Base-by-base conservation (phyloP, 2,113 vertebrate genomes). In the Poeciliopsis occidentalis region DNA sequence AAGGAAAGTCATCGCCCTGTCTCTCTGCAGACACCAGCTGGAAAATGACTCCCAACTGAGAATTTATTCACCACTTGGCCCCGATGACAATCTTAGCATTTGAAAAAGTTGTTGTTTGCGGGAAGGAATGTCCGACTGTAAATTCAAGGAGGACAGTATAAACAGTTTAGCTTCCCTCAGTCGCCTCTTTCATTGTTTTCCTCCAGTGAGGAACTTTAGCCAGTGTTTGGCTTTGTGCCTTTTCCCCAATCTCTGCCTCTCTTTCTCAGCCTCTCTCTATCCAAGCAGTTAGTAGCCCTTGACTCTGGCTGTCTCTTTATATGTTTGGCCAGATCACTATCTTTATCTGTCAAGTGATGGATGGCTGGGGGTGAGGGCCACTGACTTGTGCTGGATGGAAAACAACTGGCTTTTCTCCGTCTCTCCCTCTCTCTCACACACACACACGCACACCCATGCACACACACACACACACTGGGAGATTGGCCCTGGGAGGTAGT, bases 381-480 rank as follows among this genome's bases (percentile, higher is more conserved):
- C 73, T 60, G 84, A 88, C 86, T 88, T 87, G 15, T 81, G 74
- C 81, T 86, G 81, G 90, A 90, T 76, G 63, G 87, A 87, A 82
- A 88, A 81, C 86, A 91, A 91, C 88, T 87, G 88, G 57, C 73
- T 5, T 67, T 39, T 66, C 80, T 80, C 64, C 34, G 66, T 66
- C 78, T 57, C 71, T 60, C 65, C 30, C 67, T 26, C 5, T 44
- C 41, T 17, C 78, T 13, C 34, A 11, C 8, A 37, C 34, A 37
- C 8, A 37, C 34, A 37, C 37, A 39, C 37, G 10, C 34, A 39
- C 37, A 0, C 37, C 0, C 37, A 39, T 10, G 12, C 37, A 39
- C 37, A 12, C 37, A 12, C 37, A 3, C 24, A 44, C 57, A 41
- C 57, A 76, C 75, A 68, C n/a, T 39, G 8, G 61, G 15, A 34